phyloP scores from a whole-genome alignment of 2,797 vertebrate species.

The Labroides dimidiatus region DNA sequence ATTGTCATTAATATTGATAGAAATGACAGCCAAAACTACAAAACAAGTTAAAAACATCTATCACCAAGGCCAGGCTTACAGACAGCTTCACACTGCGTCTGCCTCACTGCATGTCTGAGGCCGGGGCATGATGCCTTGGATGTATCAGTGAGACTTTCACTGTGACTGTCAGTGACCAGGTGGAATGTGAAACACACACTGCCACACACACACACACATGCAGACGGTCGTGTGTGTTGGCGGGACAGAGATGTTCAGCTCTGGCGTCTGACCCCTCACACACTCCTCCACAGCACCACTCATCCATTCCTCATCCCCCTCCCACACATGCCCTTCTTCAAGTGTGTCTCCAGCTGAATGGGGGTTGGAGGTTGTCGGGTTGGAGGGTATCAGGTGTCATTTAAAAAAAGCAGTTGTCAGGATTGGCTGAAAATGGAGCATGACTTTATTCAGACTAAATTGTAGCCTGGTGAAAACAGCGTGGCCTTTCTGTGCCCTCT shows the following conservation, averaged over 20 bases:
- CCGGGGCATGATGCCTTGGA: neutral
- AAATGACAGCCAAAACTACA: constrained; percentile 7
- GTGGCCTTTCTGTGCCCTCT: constrained; percentile 61
- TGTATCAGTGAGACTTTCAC: constrained; percentile 29
- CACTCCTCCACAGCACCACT: constrained; percentile 54
- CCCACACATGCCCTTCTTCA: constrained; percentile 52
- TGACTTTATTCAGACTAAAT: constrained; percentile 72
- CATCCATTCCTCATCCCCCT: constrained; percentile 48
- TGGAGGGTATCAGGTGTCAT: constrained; percentile 75
- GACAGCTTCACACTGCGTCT: neutral
- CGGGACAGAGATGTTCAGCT: constrained; percentile 55
- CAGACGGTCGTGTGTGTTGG: constrained; percentile 44
- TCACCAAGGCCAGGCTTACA: neutral
- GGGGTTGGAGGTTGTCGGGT: constrained; percentile 15
- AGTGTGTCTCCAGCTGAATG: constrained; percentile 62
- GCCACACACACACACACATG: constrained; percentile 19
- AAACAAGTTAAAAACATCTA: constrained; percentile 11
- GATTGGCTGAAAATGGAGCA: constrained; percentile 74
- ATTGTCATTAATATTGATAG: constrained; percentile 1
- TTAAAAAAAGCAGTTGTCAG: constrained; percentile 79
- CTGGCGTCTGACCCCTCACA: constrained; percentile 62
- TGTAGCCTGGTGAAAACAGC: constrained; percentile 66
- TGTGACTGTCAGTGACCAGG: constrained; percentile 28
- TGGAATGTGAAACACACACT: constrained; percentile 51
- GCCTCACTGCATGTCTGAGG: neutral